phyloP scores from a whole-genome alignment of 1,140 invertebrate species.

The Drosophila asahinai region DNA sequence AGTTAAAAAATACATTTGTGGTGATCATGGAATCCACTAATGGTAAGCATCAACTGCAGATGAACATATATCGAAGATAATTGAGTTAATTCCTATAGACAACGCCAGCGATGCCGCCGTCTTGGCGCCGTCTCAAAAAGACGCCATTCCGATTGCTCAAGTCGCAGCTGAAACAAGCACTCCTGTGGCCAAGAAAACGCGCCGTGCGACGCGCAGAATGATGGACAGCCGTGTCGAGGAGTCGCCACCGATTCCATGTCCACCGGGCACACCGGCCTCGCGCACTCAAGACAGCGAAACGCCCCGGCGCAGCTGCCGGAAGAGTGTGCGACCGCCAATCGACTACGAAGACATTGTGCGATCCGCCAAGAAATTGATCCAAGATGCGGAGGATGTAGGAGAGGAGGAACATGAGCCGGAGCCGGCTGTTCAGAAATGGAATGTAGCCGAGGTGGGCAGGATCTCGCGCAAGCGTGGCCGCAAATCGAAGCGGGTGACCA shows the following conservation, averaged over 20 bases:
- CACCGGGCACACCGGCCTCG: not conserved
- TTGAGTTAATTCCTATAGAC: not conserved
- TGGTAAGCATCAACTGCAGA: not conserved
- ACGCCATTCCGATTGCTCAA: constrained; percentile 8
- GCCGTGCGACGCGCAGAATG: not conserved
- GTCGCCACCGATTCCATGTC: not conserved
- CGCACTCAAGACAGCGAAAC: constrained; percentile 40
- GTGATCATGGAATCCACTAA: constrained; percentile 11
- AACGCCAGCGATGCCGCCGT: constrained; percentile 10
- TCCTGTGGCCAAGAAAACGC: constrained; percentile 49
- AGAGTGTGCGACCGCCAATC: constrained; percentile 66
- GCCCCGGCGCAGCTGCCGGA: constrained; percentile 66
- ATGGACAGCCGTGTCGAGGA: not conserved
- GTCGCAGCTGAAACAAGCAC: constrained; percentile 6
- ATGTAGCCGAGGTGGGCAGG: constrained; percentile 54
- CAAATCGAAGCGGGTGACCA: constrained; percentile 33
- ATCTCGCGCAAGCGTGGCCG: constrained; percentile 54
- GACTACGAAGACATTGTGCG: constrained; percentile 76
- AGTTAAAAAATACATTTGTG: not conserved
- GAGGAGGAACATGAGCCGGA: constrained; percentile 6
- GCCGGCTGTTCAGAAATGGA: constrained; percentile 47
- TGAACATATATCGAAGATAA: too few species aligned
- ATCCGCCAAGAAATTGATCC: constrained; percentile 45
- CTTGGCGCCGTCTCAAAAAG: constrained; percentile 11
- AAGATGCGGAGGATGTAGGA: not conserved